phyloP scores from a whole-genome alignment of 2,797 vertebrate species.

The Ptychadena robeensis region DNA sequence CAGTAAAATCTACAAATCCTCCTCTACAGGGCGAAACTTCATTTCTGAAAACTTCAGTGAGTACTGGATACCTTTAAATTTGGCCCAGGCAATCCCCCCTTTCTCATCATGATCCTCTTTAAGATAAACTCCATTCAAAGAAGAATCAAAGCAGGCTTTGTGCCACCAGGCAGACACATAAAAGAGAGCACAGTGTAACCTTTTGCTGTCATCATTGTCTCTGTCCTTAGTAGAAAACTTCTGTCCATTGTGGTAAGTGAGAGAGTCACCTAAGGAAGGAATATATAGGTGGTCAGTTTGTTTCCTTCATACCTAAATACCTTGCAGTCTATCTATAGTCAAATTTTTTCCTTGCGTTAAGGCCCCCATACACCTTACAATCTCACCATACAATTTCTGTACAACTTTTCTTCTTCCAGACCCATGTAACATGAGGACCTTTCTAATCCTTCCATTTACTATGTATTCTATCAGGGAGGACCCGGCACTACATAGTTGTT shows the following conservation, averaged over 20 bases:
- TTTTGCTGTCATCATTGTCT: not conserved
- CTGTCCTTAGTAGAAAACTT: slow-evolving; percentile 38
- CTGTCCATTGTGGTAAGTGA: not conserved
- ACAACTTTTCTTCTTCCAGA: too few relatives aligned
- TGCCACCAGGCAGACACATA: slow-evolving; percentile 42
- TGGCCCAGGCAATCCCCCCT: slow-evolving; percentile 20
- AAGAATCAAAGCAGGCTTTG: slow-evolving; percentile 13
- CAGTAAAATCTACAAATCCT: too few relatives aligned
- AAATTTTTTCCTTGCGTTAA: too few relatives aligned
- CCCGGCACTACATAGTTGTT: too few relatives aligned
- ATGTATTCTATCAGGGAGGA: too few relatives aligned
- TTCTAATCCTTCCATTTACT: too few relatives aligned
- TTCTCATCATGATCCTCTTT: not conserved
- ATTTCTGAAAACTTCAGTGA: slow-evolving; percentile 44
- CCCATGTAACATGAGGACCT: too few relatives aligned
- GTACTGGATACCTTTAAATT: not conserved
- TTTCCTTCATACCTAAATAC: too few relatives aligned
- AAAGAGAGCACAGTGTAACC: not conserved
- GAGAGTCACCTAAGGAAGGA: slow-evolving; percentile 18
- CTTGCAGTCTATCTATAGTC: too few relatives aligned
- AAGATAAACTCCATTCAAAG: slow-evolving; percentile 32
- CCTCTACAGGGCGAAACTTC: slow-evolving; percentile 41
- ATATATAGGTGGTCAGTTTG: not conserved
- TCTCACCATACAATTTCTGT: too few relatives aligned
- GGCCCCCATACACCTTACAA: too few relatives aligned